Evolutionary conservation across 2,113 vertebrate genomes (phyloP), one percentile per base, ranked within the genome.

Genomic region (Heterochromis multidens): DNA sequence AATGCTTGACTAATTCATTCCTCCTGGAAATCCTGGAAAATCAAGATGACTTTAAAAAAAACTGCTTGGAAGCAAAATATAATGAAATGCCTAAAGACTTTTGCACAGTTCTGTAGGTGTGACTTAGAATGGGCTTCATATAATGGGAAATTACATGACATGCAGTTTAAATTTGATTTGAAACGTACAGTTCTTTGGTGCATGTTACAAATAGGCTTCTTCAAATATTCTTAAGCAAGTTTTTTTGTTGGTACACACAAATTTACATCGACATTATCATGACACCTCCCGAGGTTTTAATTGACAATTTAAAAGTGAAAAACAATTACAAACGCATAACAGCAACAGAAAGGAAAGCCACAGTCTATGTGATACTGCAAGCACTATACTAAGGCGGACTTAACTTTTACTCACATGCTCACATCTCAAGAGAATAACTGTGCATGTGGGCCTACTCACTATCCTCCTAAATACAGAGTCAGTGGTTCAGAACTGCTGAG

Each of bases 401-500:
- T n/a, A 79, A 65, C 79, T 65, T 90, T 79, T n/a, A 70, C 78
- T 76, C 13, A 1, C 81, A 57, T 43, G 16, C 21, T 62, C 65
- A n/a, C 67, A 81, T 87, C 82, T 92, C 89, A 78, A 27, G 88
- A 89, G 88, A 76, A 57, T 40, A 27, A 82, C 46, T 72, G 82
- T 16, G 27, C 77, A 31, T 80, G 85, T 67, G 84, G 76, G 83
- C 61, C 43, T 78, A 80, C 76, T 91, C 77, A 81, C 80, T 52
- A 83, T 91, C 85, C 83, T 89, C 65, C 70, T 88, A 80, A 86
- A 90, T 58, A 91, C 82, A 77, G 85, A 92, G 84, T 89, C 90
- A 92, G 83, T 89, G 91, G 83, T 85, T 92, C 80, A 87, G 91
- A 93, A 92, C 91, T 90, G 89, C 92, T 91, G 93, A 94, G 85